phyloP scores from a whole-genome alignment of 2,888 invertebrate genomes.

The Sipunculus nudus region DNA sequence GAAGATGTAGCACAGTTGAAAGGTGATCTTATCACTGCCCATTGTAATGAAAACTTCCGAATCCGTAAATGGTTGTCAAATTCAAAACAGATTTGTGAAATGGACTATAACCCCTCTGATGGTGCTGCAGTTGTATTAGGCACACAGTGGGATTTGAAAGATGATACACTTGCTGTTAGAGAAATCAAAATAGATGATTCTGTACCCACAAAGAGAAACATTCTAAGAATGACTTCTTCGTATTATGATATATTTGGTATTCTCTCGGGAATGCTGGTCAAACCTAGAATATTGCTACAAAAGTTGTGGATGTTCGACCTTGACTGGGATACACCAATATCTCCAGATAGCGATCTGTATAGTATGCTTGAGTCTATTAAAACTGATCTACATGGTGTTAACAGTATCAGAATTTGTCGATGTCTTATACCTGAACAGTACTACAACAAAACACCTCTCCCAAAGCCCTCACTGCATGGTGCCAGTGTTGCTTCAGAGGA shows the following conservation, averaged over 20 bases:
- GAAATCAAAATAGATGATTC: not conserved
- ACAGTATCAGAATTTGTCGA: not conserved
- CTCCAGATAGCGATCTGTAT: conserved; percentile 11
- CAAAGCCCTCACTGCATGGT: not conserved
- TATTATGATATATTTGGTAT: conserved; percentile 13
- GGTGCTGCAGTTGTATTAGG: not conserved
- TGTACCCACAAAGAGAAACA: conserved; percentile 6
- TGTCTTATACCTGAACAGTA: not conserved
- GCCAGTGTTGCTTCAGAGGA: conserved; percentile 5
- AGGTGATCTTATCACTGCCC: not conserved
- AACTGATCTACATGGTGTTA: not conserved
- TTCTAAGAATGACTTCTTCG: conserved; percentile 7
- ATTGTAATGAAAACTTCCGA: not conserved
- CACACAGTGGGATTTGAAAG: not conserved
- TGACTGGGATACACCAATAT: conserved; percentile 17
- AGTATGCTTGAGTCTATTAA: not conserved
- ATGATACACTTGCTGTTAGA: not conserved
- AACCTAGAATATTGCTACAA: conserved; percentile 7
- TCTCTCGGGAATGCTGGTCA: not conserved
- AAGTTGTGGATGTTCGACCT: conserved; percentile 13
- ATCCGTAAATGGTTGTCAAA: not conserved
- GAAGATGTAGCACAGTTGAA: not conserved
- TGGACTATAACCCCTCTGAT: not conserved
- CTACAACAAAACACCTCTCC: not conserved
- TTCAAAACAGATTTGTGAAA: not conserved